phyloP scores from a whole-genome alignment of 2,888 invertebrate genomes.

The Anticlea derivata region DNA sequence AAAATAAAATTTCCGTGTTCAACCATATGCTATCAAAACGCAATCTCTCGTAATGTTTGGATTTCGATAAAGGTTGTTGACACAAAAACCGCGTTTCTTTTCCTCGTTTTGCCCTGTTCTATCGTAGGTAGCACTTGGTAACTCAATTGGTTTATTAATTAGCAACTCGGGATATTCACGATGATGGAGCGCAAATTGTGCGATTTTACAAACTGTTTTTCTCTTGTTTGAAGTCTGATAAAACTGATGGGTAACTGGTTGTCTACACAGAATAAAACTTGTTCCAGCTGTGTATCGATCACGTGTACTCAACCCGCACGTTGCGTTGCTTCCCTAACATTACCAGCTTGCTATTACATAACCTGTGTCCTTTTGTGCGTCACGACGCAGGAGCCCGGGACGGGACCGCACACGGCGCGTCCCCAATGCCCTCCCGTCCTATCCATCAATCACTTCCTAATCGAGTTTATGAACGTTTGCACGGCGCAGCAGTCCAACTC shows the following conservation, averaged over 20 bases:
- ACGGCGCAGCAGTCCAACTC: constrained; percentile 43
- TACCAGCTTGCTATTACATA: constrained; percentile 2
- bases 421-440: constrained; percentile 33
- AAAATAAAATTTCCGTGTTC: constrained; percentile 17
- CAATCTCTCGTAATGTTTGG: constrained; percentile 37
- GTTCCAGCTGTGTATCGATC: constrained; percentile 36
- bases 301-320: constrained; percentile 29
- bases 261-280: constrained; percentile 19
- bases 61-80: constrained; percentile 41
- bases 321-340: constrained; percentile 20
- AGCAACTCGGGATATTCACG: constrained; percentile 1
- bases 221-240: neutral
- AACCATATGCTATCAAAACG: constrained; percentile 35
- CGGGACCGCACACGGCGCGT: constrained; percentile 45
- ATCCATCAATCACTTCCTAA: constrained; percentile 69
- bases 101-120: constrained; percentile 20
- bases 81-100: constrained; percentile 35
- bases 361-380: constrained; percentile 39
- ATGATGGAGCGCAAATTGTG: constrained; percentile 1
- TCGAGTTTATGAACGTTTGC: constrained; percentile 67
- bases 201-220: neutral
- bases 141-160: constrained; percentile 20
- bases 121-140: constrained; percentile 24
- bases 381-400: constrained; percentile 42
- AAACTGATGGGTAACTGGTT: neutral